These are phyloP conservation scores for Columbina picui DNA, from an alignment of 2,113 vertebrate species.

Conservation along the genomic window DNA sequence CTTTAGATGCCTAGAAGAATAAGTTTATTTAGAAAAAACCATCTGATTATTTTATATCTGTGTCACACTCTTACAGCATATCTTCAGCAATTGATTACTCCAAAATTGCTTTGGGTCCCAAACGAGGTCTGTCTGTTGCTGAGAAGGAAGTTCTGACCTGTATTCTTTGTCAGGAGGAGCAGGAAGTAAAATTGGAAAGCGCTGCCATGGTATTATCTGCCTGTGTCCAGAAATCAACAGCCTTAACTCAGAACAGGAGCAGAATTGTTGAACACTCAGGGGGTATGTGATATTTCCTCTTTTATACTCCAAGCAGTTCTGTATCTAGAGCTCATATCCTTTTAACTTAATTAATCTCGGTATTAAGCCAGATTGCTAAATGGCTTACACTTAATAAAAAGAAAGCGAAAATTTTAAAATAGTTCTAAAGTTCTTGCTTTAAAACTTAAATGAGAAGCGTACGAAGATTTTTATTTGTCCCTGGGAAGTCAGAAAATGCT, in stretches of 20 bases:
- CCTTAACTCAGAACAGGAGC: conserved; percentile 90
- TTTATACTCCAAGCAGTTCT: not conserved
- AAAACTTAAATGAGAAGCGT: not conserved
- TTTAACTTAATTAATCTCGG: not conserved
- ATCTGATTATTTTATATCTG: not conserved
- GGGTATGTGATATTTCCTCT: conserved; percentile 61
- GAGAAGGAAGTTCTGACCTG: conserved; percentile 92
- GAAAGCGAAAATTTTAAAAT: not conserved
- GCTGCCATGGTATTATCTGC: conserved; percentile 94
- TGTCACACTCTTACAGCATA: conserved; percentile 51
- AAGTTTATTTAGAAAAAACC: not conserved
- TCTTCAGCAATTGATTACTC: conserved; percentile 76
- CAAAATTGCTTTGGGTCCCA: conserved; percentile 88
- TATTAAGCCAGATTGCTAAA: not conserved
- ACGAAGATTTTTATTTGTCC: not conserved
- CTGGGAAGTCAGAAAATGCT: not conserved
- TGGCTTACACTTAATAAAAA: not conserved
- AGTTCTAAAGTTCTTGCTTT: not conserved
- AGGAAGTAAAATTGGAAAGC: conserved; percentile 88
- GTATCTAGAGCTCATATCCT: not conserved
- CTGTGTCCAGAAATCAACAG: conserved; percentile 95
- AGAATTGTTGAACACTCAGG: conserved; percentile 76
- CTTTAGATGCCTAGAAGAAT: not conserved
- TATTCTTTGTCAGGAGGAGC: conserved; percentile 98
- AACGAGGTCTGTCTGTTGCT: conserved; percentile 82